These are phyloP conservation scores for Acronicta leporina DNA, from an alignment of 2,888 invertebrate species.

Conservation along the genomic window DNA sequence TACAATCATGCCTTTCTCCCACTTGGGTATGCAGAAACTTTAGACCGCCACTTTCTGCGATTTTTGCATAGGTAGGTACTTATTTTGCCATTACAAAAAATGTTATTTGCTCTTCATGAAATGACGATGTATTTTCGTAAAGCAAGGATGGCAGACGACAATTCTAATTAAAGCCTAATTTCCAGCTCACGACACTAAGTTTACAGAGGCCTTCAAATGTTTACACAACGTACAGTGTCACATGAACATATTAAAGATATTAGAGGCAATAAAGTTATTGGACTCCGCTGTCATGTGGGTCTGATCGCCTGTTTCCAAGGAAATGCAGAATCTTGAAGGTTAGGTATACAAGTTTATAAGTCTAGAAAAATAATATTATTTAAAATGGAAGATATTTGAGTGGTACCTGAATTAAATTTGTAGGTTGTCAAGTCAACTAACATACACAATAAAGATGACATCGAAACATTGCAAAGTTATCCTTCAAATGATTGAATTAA, in stretches of 20 bases:
- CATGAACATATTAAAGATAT: constrained; percentile 51
- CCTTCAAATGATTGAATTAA: too few species aligned
- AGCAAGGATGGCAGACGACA: constrained; percentile 63
- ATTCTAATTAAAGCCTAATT: constrained; percentile 79
- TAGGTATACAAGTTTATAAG: not conserved
- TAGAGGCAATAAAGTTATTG: constrained; percentile 21
- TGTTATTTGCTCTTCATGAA: constrained; percentile 16
- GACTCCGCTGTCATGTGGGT: constrained; percentile 12
- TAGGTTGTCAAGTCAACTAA: too few species aligned
- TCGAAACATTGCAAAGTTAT: too few species aligned
- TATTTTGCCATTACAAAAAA: constrained; percentile 19
- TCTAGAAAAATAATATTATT: not conserved
- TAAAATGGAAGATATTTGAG: too few species aligned
- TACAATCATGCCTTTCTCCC: too few species aligned
- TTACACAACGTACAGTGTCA: constrained; percentile 62
- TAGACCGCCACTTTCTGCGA: too few species aligned
- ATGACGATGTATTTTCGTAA: constrained; percentile 44
- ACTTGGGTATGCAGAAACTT: too few species aligned
- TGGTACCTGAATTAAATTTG: too few species aligned
- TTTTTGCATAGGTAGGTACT: too few species aligned
- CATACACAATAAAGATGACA: too few species aligned
- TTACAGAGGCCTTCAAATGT: constrained; percentile 61
- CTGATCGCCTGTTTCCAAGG: constrained; percentile 31
- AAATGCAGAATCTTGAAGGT: constrained; percentile 28
- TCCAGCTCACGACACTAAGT: constrained; percentile 70